These are phyloP conservation scores for Chrysolina americana DNA, from an alignment of 2,888 invertebrate genomes.

Conservation along the genomic window DNA sequence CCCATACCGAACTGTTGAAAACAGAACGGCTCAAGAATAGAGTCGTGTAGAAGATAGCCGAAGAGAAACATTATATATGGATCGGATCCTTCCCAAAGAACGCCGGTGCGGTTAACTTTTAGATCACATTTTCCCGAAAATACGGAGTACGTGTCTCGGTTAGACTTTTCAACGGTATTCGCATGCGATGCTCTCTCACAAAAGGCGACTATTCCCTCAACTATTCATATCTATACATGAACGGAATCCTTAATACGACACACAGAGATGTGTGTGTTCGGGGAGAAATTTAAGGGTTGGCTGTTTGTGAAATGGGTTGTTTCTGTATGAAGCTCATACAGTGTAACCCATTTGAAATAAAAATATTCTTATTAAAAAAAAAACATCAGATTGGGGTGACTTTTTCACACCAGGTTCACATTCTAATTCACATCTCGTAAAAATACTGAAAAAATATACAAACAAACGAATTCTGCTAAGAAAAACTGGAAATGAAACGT, in stretches of 20 bases:
- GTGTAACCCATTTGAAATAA: no score
- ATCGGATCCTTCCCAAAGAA: slow-evolving; percentile 18
- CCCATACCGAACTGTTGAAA: slow-evolving; percentile 11
- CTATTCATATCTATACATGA: slow-evolving; percentile 53
- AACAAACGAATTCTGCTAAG: no score
- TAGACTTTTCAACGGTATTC: slow-evolving; percentile 47
- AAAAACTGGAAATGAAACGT: no score
- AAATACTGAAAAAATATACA: no score
- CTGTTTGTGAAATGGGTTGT: neutral
- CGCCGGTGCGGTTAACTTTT: slow-evolving; percentile 39
- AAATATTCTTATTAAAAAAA: no score
- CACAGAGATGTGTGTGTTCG: slow-evolving; percentile 18
- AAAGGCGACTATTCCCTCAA: slow-evolving; percentile 52
- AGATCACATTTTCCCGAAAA: slow-evolving; percentile 52
- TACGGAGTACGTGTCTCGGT: slow-evolving; percentile 52
- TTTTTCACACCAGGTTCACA: no score
- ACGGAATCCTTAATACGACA: slow-evolving; percentile 49
- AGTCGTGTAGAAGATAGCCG: slow-evolving; percentile 18
- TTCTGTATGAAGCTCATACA: no score
- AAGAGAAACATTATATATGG: slow-evolving; percentile 28
- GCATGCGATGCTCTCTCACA: slow-evolving; percentile 46
- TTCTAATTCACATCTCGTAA: no score
- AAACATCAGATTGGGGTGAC: no score
- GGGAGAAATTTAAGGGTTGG: neutral
- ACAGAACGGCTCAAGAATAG: slow-evolving; percentile 2